Evolutionary conservation across 2,113 vertebrate genomes (phyloP), one percentile per base, ranked within the genome.

Genomic region (Megalops atlanticus): DNA sequence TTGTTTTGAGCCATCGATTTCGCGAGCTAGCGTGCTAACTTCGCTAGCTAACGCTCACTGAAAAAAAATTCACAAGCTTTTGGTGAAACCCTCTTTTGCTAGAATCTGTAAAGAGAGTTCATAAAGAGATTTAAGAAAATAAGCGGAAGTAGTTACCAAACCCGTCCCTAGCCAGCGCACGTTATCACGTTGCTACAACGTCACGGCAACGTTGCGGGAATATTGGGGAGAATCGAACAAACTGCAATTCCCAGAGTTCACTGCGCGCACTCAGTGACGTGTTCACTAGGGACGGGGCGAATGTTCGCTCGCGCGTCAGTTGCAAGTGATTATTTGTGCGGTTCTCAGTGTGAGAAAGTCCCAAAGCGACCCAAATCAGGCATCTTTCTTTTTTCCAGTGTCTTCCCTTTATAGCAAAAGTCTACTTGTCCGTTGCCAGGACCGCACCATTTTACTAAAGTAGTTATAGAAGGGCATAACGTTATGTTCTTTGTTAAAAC

Each of bases 181-280:
- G 82, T 68, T 81, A 83, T 84, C 86, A 89, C 90, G 86, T 88
- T 89, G 83, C 82, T 70, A 18, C 76, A 91, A 89, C 88, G 89
- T 91, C 89, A 91, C 75, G 1, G 68, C 71, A 90, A 91, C 81
- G 87, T 90, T 91, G 72, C 80, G 73, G 80, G 39, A 90, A 91
- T 85, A 69, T 88, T 86, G 81, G 76, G n/a, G 39, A 68, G n/a
- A 68, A 33, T 0, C 4, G 2, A n/a, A 27, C 4, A 7, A 84
- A 90, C 89, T 88, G 87, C 90, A 87, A 81, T 78, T 86, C 87
- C 90, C 88, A 90, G 2, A 81, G 76, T 64, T 27, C 80, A 47
- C 31, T 14, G 40, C 18, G 64, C 33, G 21, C 52, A 5, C 18
- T 58, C 52, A 58, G 21, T 58, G 52, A 24, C 52, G 52, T 1